Conservation (phyloP, 2,797 vertebrate genomes). For the Philypnodon macrostomus region DNA sequence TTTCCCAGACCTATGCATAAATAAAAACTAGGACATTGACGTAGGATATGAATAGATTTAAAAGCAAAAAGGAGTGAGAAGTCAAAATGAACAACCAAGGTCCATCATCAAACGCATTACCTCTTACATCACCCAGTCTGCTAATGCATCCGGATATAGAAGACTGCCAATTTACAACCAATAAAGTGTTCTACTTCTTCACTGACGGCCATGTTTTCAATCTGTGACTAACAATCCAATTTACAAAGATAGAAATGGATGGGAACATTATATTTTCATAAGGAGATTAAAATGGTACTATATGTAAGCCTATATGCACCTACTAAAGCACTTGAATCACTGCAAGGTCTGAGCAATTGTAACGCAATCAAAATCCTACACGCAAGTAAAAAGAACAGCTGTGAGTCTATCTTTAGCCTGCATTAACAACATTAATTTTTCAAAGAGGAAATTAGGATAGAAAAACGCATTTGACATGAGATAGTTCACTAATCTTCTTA, state of each 20-base stretch:
- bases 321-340: conserved; percentile 1
- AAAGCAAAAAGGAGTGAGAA: conserved; percentile 19
- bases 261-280: not conserved
- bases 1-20: conserved; percentile 53
- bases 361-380: conserved; percentile 4
- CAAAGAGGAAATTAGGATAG: not conserved
- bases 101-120: conserved; percentile 16
- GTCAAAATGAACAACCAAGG: conserved; percentile 26
- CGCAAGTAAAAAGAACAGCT: not conserved
- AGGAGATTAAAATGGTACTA: not conserved
- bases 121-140: conserved; percentile 37
- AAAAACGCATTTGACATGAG: conserved; percentile 6
- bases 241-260: not conserved
- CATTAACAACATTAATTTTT: not conserved
- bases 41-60: conserved; percentile 44
- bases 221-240: conserved; percentile 9
- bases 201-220: too few relatives aligned
- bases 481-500: conserved; percentile 22
- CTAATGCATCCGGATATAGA: conserved; percentile 36
- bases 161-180: conserved; percentile 36
- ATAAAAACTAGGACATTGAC: conserved; percentile 44
- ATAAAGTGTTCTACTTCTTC: conserved; percentile 19
- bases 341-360: not conserved
- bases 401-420: not conserved
- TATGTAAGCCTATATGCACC: conserved; percentile 3